Conservation (phyloP, 2,113 vertebrate species). For the Tamias sibiricus region DNA sequence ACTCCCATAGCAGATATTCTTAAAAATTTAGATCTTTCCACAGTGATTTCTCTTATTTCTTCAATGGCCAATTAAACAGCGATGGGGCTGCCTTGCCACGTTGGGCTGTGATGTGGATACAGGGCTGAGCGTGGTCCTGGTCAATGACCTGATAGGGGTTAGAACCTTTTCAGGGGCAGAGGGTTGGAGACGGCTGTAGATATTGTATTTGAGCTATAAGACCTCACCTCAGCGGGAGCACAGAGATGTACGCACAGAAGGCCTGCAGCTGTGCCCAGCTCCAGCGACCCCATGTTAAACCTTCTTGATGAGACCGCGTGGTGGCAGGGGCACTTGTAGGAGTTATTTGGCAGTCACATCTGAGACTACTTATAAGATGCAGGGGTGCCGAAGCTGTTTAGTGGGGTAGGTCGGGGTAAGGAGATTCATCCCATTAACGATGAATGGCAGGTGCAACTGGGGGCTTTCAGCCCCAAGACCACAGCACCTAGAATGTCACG, state of each 20-base stretch:
- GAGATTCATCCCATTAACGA: not conserved
- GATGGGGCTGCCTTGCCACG: not conserved
- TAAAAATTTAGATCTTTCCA: not conserved
- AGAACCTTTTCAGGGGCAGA: not conserved
- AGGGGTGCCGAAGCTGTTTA: not conserved
- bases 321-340: not conserved
- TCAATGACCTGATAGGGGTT: not conserved
- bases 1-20: not conserved
- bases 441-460: not conserved
- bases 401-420: not conserved
- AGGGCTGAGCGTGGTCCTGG: not conserved
- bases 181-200: not conserved
- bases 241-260: not conserved
- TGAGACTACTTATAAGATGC: not conserved
- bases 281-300: not conserved
- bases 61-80: constrained; percentile 25
- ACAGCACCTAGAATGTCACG: not conserved
- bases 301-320: not conserved
- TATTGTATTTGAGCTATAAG: not conserved
- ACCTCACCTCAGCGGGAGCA: not conserved
- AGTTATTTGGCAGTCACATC: rapidly evolving
- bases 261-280: not conserved
- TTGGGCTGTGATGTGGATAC: not conserved
- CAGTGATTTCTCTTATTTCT: constrained; percentile 14
- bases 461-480: not conserved